Conservation (phyloP, 2,113 vertebrate species). For the Calyptommatus sinebrachiatus region DNA sequence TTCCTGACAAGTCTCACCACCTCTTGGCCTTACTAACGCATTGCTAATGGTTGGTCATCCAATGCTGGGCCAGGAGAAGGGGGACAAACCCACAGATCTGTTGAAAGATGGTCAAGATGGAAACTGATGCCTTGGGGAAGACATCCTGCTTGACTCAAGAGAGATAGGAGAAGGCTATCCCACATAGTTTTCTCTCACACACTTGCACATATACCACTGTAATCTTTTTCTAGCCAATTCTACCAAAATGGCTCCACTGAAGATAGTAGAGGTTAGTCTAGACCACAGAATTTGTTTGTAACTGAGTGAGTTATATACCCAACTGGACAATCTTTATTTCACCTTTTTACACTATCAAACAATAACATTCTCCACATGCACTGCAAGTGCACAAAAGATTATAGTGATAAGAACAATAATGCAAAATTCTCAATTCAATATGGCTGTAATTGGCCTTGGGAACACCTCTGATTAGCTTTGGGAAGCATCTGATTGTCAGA, state of each 20-base stretch:
- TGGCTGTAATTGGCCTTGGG: too few relatives aligned
- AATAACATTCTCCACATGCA: neutral
- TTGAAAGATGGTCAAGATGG: neutral
- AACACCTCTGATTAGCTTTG: neutral
- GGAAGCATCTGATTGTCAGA: too few relatives aligned
- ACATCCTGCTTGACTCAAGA: neutral
- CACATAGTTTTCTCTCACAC: neutral
- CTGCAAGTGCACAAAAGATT: too few relatives aligned
- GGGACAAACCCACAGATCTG: neutral
- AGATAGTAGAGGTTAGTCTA: neutral
- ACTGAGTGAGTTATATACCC: too few relatives aligned
- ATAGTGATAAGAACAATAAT: too few relatives aligned
- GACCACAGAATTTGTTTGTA: neutral
- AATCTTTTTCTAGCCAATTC: neutral
- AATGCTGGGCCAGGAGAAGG: neutral
- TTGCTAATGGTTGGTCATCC: neutral
- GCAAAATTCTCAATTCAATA: too few relatives aligned
- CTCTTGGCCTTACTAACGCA: neutral
- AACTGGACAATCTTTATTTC: too few relatives aligned
- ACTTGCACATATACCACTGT: neutral
- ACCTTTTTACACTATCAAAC: too few relatives aligned
- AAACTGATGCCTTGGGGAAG: neutral
- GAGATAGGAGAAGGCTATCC: neutral
- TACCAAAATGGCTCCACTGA: neutral
- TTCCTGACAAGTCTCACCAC: neutral